These are phyloP conservation scores for Aromia moschata DNA, from an alignment of 2,888 invertebrate genomes.

Conservation along the genomic window DNA sequence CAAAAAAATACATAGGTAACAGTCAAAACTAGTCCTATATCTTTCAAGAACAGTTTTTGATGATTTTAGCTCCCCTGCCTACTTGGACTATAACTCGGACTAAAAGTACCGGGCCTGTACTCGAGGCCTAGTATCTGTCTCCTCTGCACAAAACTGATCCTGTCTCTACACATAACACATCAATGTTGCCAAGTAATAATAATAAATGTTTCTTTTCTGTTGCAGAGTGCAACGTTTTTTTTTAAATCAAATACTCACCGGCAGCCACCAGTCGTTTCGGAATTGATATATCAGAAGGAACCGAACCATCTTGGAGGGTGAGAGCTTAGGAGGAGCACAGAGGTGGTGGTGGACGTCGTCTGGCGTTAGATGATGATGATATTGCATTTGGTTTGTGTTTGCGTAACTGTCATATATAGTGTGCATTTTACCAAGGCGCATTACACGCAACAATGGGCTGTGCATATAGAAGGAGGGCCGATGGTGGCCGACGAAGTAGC, in stretches of 20 bases:
- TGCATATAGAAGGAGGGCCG: conserved; percentile 76
- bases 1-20: too few relatives aligned
- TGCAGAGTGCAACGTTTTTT: conserved; percentile 44
- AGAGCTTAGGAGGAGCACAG: neutral
- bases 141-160: too few relatives aligned
- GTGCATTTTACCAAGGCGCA: conserved; percentile 58
- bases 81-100: too few relatives aligned
- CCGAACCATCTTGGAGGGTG: conserved; percentile 10
- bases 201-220: conserved; percentile 31
- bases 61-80: too few relatives aligned
- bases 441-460: conserved; percentile 88
- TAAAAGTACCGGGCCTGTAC: too few relatives aligned
- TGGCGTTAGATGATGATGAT: conserved; percentile 50
- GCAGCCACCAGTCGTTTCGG: conserved; percentile 36
- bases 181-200: too few relatives aligned
- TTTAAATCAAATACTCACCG: conserved; percentile 37
- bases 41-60: too few relatives aligned
- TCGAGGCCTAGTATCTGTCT: too few relatives aligned
- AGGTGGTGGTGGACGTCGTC: conserved; percentile 23
- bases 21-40: too few relatives aligned
- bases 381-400: conserved; percentile 49
- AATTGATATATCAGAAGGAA: conserved; percentile 34
- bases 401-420: conserved; percentile 46
- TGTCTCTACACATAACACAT: too few relatives aligned
- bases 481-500: conserved; percentile 79